These are phyloP conservation scores for Koerneria pararmatus DNA, from an alignment of 2,888 invertebrate species.

Conservation along the genomic window DNA sequence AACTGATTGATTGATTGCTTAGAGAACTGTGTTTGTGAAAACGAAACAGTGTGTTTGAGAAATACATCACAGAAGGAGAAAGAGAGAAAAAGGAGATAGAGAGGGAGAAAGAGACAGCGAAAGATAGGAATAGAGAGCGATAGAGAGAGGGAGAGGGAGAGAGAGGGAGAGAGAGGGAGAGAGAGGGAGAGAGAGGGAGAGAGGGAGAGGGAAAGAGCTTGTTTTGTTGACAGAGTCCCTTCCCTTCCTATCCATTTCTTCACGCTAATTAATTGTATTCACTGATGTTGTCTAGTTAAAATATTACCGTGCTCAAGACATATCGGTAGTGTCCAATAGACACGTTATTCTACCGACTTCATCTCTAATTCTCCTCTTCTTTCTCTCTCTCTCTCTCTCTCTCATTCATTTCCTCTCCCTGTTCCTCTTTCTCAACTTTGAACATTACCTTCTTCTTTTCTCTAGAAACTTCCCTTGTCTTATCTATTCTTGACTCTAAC, in stretches of 20 bases:
- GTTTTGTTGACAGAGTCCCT: no score
- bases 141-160: constrained; percentile 3
- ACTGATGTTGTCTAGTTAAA: no score
- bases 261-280: no score
- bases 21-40: no score
- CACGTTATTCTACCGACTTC: not conserved
- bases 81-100: constrained; percentile 16
- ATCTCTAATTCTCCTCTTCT: not conserved
- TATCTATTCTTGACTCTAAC: no score
- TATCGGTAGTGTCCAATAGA: no score
- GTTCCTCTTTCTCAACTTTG: not conserved
- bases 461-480: not conserved
- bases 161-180: not conserved
- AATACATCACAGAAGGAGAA: not conserved
- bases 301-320: no score
- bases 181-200: constrained; percentile 12
- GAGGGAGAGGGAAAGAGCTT: no score
- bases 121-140: not conserved
- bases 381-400: not conserved
- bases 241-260: no score
- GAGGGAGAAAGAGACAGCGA: not conserved
- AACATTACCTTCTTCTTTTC: not conserved
- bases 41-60: not conserved
- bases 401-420: not conserved
- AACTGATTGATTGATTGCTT: no score